Evolutionary conservation across 2,797 vertebrate genomes (phyloP), one percentile per base, ranked within the genome.

Genomic region (Pangasius djambal): DNA sequence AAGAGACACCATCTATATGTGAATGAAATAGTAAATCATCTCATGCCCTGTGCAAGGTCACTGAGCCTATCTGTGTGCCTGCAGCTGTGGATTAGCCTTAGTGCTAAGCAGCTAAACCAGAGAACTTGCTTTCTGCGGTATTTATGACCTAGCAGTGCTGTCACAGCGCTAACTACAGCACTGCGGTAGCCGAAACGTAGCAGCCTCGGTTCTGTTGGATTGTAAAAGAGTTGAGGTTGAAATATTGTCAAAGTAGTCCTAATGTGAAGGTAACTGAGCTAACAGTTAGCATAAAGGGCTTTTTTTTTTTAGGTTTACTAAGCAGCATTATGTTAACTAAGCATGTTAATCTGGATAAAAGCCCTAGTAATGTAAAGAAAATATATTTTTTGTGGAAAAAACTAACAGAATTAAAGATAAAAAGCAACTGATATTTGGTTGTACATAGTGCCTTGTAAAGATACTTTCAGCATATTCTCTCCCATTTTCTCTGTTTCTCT

Each of bases 71-170:
- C 89, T 88, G 40, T 59, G 48, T 6, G 63, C 59, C 61, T 86
- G 81, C 87, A 90, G 89, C 79, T 83, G 61, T 88, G 87, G 70
- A 88, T 83, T 88, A 88, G 70, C 79, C 50, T 59, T 10, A 69
- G 55, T 40, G 70, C 70, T 87, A 84, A 86, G 84, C 59, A 63
- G 79, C 79, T 78, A 79, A 77, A 28, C 44, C 50, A 18, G 34
- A 34, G 79, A 85, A 70, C 78, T 74, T 52, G 88, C 77, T 48
- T 52, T 44, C 40, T 63, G 52, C 83, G 48, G 52, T 55, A 69
- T 78, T 90, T 90, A 65, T 34, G 34, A 50, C 65, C 63, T 25
- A 85, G 74, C 63, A 37, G 25, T 31, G 72, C 78, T 83, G 61
- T 75, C 78, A 28, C 50, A 34, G 59, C 13, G n/a, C 57, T 86